Conservation (phyloP, 2,797 vertebrate species). For the Percopsis omiscomaycus region DNA sequence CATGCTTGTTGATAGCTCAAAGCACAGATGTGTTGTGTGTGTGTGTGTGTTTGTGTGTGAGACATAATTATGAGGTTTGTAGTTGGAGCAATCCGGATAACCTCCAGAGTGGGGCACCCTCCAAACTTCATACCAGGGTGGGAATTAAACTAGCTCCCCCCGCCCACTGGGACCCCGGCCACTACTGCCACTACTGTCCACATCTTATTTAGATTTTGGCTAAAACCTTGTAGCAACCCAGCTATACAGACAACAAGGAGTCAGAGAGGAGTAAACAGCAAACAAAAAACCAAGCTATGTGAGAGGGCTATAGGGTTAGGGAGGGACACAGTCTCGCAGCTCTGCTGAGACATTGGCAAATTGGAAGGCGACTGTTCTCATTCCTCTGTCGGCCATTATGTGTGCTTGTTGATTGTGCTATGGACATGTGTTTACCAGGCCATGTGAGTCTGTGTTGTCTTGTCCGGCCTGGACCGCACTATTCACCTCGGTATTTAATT, state of each 20-base stretch:
- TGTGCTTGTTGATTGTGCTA: constrained; percentile 37
- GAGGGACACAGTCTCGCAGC: too few relatives aligned
- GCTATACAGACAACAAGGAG: too few relatives aligned
- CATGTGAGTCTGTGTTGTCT: constrained; percentile 4
- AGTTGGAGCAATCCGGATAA: constrained; percentile 31
- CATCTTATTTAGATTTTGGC: too few relatives aligned
- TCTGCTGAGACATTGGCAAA: constrained; percentile 23
- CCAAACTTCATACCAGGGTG: constrained; percentile 18
- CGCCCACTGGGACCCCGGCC: constrained; percentile 4
- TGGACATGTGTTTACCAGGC: constrained; percentile 44
- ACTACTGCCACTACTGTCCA: too few relatives aligned
- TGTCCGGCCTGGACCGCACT: background rate
- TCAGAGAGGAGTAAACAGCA: constrained; percentile 3
- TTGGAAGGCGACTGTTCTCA: constrained; percentile 33
- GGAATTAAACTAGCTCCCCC: constrained; percentile 20
- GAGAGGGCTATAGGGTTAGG: too few relatives aligned
- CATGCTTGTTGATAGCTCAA: too few relatives aligned
- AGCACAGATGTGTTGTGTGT: too few relatives aligned
- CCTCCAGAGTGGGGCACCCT: constrained; percentile 32
- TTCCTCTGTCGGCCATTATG: constrained; percentile 58
- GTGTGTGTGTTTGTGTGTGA: too few relatives aligned
- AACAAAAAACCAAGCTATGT: background rate
- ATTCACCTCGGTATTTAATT: background rate
- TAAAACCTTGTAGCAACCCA: too few relatives aligned
- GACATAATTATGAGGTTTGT: constrained; percentile 40